These are phyloP conservation scores for Poecilia wingei DNA, from an alignment of 2,797 vertebrate species.

Conservation along the genomic window DNA sequence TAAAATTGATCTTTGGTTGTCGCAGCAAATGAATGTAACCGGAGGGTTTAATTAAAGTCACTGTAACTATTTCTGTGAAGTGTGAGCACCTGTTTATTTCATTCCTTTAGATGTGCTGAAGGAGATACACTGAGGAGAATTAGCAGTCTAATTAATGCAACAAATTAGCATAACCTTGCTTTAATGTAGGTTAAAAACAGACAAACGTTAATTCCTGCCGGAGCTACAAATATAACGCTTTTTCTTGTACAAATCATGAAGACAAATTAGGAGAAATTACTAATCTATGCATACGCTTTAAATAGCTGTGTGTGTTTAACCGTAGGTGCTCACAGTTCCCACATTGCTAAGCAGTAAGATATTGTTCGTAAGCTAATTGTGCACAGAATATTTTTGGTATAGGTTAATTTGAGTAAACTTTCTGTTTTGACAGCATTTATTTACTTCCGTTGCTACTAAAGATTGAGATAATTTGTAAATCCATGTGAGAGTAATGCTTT, in stretches of 20 bases:
- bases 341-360: neutral
- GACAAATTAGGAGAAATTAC: neutral
- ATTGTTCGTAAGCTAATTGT: neutral
- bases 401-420: neutral
- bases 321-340: neutral
- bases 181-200: neutral
- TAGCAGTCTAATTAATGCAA: slow-evolving; percentile 3
- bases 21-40: slow-evolving; percentile 66
- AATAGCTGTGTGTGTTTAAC: neutral
- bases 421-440: neutral
- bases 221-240: neutral
- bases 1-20: slow-evolving; percentile 59
- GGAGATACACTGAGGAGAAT: neutral
- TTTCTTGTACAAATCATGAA: neutral
- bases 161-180: neutral
- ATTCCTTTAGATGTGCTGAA: slow-evolving; percentile 8
- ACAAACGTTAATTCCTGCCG: neutral
- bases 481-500: neutral
- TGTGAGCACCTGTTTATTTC: neutral
- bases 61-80: slow-evolving; percentile 22
- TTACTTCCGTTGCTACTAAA: neutral
- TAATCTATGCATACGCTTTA: neutral
- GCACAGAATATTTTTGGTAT: neutral
- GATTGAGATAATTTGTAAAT: neutral
- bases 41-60: slow-evolving; percentile 71